Evolutionary conservation across 2,888 invertebrate species (phyloP), one percentile per base, ranked within the genome.

Genomic region (Koerneria pararmatus): DNA sequence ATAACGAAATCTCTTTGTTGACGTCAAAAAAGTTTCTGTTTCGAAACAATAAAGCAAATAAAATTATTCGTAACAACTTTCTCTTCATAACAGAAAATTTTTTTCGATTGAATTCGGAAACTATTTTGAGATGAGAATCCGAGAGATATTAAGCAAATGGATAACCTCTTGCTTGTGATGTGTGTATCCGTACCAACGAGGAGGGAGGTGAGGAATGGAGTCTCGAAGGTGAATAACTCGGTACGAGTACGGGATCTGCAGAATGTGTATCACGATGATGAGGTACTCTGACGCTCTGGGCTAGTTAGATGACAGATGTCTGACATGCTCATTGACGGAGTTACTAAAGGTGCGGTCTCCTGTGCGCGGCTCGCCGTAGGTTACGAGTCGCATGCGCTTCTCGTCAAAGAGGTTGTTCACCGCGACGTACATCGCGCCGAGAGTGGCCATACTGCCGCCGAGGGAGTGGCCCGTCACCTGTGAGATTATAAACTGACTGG

Each of bases 351-450:
- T 66, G 24, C 66, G 66, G 61, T 76, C 71, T 37, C 79, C 79
- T 5, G 77, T 77, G 35, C 79, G 66, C 24, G 79, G 79, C 65
- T 79, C 77, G 19, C 79, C 79, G 56, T 74, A 75, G 15, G 78
- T 79, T 54, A 53, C 51, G n/a, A n/a, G n/a, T n/a, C n/a, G n/a
- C n/a, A n/a, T 41, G 46, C 53, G 51, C 53, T 15, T 35, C 15
- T 1, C 24, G 34, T 34, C n/a, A 15, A 62, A 49, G 8, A 62
- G 34, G 5, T 35, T 53, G 4, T 62, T 32, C 27, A 24, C 31
- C 15, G 53, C 71, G n/a, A 76, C 66, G 60, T 71, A 71, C 0
- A 62, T 67, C 22, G 77, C 75, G 37, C 74, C 74, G 5, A 78
- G 51, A 1, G 74, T 72, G 15, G 78, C 78, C 68, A 78, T 67